These are phyloP conservation scores for Bicyclus anynana DNA, from an alignment of 1,140 invertebrate genomes.

Conservation along the genomic window DNA sequence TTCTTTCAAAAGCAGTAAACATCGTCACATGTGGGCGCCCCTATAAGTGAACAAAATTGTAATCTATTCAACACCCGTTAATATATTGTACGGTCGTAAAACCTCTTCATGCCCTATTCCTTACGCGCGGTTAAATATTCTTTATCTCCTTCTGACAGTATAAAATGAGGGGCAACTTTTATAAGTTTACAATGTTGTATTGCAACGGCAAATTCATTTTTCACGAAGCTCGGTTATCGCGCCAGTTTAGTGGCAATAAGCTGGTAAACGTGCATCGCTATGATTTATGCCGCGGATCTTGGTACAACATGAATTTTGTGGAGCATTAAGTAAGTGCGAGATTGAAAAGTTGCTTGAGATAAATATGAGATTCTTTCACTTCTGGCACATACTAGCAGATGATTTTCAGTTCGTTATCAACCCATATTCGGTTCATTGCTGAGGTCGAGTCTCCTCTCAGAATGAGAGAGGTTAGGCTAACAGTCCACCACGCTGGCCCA, in stretches of 20 bases:
- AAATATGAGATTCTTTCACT: not conserved
- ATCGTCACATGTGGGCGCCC: no score
- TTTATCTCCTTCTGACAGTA: not conserved
- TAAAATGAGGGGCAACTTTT: constrained; percentile 8
- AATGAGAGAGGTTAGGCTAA: no score
- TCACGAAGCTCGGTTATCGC: constrained; percentile 21
- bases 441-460: no score
- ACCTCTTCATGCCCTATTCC: no score
- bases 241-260: constrained; percentile 24
- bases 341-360: not conserved
- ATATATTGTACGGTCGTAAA: no score
- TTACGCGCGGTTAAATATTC: not conserved
- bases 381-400: no score
- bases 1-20: no score
- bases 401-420: no score
- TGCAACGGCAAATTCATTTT: constrained; percentile 22
- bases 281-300: constrained; percentile 17
- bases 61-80: no score
- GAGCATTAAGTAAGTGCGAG: not conserved
- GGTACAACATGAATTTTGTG: not conserved
- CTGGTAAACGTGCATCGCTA: constrained; percentile 15
- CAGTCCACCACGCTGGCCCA: no score
- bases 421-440: no score
- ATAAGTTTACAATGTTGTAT: constrained; percentile 25
- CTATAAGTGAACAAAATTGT: no score